Evolutionary conservation across 2,113 vertebrate species (phyloP).

Genomic region (Phycodurus eques): DNA sequence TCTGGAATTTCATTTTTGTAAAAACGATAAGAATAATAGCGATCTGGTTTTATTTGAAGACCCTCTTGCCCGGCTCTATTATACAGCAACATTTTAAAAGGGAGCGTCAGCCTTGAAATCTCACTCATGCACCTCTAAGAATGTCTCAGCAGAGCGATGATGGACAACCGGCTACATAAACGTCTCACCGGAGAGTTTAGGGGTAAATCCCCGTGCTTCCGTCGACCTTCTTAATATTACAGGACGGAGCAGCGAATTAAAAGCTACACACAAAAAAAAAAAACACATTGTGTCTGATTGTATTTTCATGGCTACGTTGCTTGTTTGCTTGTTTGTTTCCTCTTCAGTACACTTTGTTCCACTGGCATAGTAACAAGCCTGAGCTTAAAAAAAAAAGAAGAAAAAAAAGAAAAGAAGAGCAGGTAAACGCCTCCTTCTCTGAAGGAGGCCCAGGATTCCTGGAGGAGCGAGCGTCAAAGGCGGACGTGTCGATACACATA

Average conservation of each 20-base stretch:
- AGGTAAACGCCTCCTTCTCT: constrained; percentile 29
- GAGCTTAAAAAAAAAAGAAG: neutral
- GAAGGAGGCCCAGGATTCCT: constrained; percentile 34
- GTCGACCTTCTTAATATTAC: constrained; percentile 70
- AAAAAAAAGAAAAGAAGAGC: neutral
- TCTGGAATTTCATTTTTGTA: too few relatives aligned
- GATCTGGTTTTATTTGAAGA: constrained; percentile 19
- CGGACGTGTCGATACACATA: constrained; percentile 48
- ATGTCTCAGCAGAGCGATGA: constrained; percentile 55
- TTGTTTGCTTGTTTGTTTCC: neutral
- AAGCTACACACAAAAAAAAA: neutral
- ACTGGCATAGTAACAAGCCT: neutral
- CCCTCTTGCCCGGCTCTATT: constrained; percentile 24
- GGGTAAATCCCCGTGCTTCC: constrained; percentile 62
- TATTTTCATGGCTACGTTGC: neutral
- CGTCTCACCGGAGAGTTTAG: constrained; percentile 60
- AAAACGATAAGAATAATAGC: too few relatives aligned
- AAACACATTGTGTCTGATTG: neutral
- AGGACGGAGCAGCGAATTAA: neutral
- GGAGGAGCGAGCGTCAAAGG: constrained; percentile 45
- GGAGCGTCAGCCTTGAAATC: constrained; percentile 54
- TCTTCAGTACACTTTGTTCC: constrained; percentile 7
- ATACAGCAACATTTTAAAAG: too few relatives aligned
- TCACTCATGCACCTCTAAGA: constrained; percentile 70
- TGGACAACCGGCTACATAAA: constrained; percentile 59